Evolutionary conservation across 2,113 vertebrate genomes (phyloP).

Genomic region (Chaetura pelagica): DNA sequence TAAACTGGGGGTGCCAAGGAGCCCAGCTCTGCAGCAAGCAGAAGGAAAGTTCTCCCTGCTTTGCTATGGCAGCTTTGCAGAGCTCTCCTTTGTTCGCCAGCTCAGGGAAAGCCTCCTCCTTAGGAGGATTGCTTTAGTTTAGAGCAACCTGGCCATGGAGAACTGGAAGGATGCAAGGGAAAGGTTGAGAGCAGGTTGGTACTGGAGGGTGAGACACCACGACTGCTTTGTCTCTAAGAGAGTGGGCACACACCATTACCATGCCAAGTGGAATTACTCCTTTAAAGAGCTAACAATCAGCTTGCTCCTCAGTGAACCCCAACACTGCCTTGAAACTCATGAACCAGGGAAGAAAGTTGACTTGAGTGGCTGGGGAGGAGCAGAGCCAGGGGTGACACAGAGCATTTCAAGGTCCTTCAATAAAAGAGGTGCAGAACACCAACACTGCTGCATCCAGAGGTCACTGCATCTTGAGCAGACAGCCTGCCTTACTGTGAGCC

Average conservation of each 20-base stretch:
- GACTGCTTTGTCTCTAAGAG: background rate
- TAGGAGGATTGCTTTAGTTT: background rate
- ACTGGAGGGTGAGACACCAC: fast-evolving
- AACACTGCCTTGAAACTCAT: fast-evolving
- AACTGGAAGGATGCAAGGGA: background rate
- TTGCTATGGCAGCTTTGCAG: fast-evolving
- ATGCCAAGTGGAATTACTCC: fast-evolving
- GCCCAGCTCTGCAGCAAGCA: background rate
- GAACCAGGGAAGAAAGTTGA: background rate
- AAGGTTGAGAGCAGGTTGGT: fast-evolving
- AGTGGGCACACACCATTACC: background rate
- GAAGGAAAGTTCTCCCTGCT: background rate
- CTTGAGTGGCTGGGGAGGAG: background rate
- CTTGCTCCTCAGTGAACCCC: background rate
- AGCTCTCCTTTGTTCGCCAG: fast-evolving
- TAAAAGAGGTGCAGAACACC: background rate
- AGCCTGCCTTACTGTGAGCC: background rate
- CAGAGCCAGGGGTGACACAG: background rate
- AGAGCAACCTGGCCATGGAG: fast-evolving
- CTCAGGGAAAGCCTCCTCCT: background rate
- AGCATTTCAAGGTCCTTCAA: background rate
- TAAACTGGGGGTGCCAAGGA: background rate
- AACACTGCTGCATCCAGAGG: background rate
- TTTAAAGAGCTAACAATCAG: background rate
- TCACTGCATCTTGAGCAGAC: background rate